Evolutionary conservation across 2,797 vertebrate genomes (phyloP).

Genomic region (Pangasius djambal): DNA sequence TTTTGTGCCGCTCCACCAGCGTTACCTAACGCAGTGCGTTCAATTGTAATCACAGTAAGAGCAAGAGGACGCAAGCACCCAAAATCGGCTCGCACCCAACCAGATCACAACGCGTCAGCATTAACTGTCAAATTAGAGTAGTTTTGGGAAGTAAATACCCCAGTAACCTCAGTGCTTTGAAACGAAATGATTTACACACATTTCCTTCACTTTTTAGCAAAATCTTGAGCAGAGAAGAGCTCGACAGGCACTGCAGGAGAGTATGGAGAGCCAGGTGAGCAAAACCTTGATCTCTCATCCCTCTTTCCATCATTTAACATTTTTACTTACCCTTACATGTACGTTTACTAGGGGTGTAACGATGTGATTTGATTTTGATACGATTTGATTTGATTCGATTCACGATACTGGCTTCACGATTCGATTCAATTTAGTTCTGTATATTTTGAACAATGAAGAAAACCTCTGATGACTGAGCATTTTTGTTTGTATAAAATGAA

Average conservation of each 20-base stretch:
- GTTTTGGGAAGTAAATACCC: too few species aligned
- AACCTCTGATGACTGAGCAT: background rate
- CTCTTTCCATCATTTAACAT: background rate
- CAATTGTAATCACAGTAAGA: background rate
- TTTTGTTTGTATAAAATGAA: too few species aligned
- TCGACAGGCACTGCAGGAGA: conserved; percentile 74
- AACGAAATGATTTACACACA: background rate
- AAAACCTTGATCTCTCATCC: background rate
- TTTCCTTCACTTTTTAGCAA: conserved; percentile 75
- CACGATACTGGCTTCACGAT: background rate
- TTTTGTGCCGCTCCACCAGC: background rate
- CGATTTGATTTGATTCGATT: background rate
- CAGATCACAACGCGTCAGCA: background rate
- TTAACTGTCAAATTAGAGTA: background rate
- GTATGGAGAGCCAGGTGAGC: conserved; percentile 79
- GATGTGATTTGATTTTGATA: background rate
- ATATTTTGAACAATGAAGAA: background rate
- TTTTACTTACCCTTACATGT: background rate
- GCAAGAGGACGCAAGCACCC: background rate
- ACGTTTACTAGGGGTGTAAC: background rate
- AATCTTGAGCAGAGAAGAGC: conserved; percentile 86
- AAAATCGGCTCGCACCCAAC: too few species aligned
- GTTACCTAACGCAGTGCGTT: background rate
- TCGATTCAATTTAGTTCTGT: background rate
- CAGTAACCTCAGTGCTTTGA: background rate